These are phyloP conservation scores for Pomatorhinus ruficollis DNA, from an alignment of 2,113 vertebrate species.

Conservation along the genomic window DNA sequence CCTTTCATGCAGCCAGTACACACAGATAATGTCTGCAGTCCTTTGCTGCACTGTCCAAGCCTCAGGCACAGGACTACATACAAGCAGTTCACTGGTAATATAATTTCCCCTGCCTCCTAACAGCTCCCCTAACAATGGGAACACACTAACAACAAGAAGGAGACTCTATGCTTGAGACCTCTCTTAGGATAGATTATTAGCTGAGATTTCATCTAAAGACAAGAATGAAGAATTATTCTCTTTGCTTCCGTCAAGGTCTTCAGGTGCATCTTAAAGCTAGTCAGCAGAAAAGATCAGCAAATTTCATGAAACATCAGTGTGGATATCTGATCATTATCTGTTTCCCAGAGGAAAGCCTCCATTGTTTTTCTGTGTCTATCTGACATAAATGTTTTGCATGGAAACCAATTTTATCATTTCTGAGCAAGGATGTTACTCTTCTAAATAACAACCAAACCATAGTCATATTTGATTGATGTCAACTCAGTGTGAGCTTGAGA, in stretches of 20 bases:
- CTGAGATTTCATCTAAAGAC: not conserved
- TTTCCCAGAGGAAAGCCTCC: not conserved
- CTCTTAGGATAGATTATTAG: not conserved
- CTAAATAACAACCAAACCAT: not conserved
- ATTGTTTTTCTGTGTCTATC: not conserved
- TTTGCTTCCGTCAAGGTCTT: not conserved
- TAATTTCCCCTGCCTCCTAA: not conserved
- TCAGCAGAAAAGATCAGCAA: not conserved
- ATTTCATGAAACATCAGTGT: not conserved
- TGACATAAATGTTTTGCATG: not conserved
- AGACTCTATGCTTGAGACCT: not conserved
- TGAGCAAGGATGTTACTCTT: not conserved
- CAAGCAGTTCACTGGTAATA: not conserved
- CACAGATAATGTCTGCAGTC: rapidly evolving
- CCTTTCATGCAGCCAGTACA: not conserved
- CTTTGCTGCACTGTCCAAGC: not conserved
- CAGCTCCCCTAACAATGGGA: not conserved
- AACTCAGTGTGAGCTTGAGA: not conserved
- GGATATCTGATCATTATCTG: not conserved
- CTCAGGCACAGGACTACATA: not conserved
- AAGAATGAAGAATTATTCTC: not conserved
- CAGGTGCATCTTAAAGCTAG: not conserved
- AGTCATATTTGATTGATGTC: not conserved
- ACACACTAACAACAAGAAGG: not conserved
- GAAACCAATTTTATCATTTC: not conserved